These are phyloP conservation scores for Rhimphoctona megacephalus DNA, from an alignment of 2,888 invertebrate genomes.

Conservation along the genomic window DNA sequence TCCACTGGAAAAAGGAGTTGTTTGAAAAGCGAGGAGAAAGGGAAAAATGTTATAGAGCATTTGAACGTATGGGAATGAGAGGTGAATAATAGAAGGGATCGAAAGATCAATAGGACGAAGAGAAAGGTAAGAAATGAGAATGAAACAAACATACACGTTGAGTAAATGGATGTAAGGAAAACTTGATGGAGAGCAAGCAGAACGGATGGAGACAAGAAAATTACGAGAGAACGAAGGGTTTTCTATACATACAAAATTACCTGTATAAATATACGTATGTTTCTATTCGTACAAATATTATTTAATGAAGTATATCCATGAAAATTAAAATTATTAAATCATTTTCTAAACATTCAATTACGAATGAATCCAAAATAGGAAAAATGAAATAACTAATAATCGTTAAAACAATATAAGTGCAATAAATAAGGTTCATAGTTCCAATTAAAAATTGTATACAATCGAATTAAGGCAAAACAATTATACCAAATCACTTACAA, in stretches of 20 bases:
- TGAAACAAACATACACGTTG: constrained; percentile 18
- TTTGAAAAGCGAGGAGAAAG: background rate
- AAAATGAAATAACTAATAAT: background rate
- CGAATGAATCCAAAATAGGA: background rate
- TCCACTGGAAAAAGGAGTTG: background rate
- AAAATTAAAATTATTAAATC: too few species aligned
- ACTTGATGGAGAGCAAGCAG: constrained; percentile 36
- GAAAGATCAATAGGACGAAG: constrained; percentile 30
- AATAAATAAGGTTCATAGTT: background rate
- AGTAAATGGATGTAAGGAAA: constrained; percentile 11
- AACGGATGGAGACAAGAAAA: constrained; percentile 19
- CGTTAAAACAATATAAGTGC: background rate
- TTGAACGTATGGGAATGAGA: background rate
- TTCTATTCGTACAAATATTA: too few species aligned
- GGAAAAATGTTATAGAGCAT: background rate
- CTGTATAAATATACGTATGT: background rate
- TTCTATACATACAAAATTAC: background rate
- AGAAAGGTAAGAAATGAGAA: constrained; percentile 20
- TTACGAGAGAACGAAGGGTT: background rate
- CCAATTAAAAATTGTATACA: too few species aligned
- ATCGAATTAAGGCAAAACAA: too few species aligned
- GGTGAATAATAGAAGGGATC: background rate
- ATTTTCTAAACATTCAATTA: background rate
- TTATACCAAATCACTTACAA: background rate
- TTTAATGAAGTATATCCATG: too few species aligned